Evolutionary conservation across 2,113 vertebrate genomes (phyloP).

Genomic region (Toxostoma redivivum): DNA sequence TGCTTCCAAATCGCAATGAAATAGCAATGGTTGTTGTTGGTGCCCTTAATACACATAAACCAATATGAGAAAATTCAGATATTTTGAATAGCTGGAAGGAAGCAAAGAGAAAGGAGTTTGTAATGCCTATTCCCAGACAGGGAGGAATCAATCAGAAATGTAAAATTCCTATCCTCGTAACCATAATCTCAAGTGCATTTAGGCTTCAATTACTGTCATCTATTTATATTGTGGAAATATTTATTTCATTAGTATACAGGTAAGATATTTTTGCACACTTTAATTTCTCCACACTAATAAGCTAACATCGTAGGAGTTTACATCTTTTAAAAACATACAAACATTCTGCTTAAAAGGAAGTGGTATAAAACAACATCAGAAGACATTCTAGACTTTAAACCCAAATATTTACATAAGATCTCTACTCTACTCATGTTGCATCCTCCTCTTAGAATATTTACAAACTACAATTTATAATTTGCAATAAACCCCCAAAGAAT

Average conservation of each 20-base stretch:
- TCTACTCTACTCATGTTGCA: background rate
- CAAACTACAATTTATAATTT: background rate
- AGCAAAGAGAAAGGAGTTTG: background rate
- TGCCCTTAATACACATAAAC: background rate
- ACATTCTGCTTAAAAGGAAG: background rate
- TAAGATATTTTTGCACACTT: background rate
- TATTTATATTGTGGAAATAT: background rate
- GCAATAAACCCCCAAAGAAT: background rate
- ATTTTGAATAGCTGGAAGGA: background rate
- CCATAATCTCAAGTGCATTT: background rate
- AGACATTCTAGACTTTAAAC: background rate
- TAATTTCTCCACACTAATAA: background rate
- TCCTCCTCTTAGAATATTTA: background rate
- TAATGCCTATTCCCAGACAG: background rate
- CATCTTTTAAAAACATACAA: background rate
- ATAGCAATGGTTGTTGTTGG: background rate
- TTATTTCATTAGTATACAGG: background rate
- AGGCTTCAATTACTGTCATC: background rate
- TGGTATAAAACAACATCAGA: background rate
- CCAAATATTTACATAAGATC: constrained; percentile 8
- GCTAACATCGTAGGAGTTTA: background rate
- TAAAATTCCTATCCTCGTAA: background rate
- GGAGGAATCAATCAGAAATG: background rate
- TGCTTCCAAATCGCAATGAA: background rate
- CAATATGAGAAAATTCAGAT: background rate